Evolutionary conservation across 2,113 vertebrate species (phyloP), one percentile per base, ranked within the genome.

Genomic region (Tichodroma muraria): DNA sequence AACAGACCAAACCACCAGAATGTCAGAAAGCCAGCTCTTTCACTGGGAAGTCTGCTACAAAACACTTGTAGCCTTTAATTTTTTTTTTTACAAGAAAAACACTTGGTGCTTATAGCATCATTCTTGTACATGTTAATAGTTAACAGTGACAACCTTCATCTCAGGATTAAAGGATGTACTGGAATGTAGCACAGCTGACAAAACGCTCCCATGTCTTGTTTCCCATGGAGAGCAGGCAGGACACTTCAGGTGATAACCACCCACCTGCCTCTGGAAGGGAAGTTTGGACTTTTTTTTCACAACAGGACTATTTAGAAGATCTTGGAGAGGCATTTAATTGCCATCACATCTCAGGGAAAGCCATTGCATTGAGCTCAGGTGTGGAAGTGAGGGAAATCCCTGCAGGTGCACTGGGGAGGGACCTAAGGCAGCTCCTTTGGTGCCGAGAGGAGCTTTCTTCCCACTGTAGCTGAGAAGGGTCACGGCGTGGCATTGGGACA

Each of bases 401-500:
- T 37, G 31, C 5, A 9, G 12, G 15, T 57, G 40, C 44, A 47
- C 35, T 25, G 24, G 7, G 22, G 6, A 79, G 56, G 57, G 38
- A 31, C 20, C 38, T 49, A 45, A 31, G 15, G 66, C 35, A 89
- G 49, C 25, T 87, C 37, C 53, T 85, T 50, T 6, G 59, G 24
- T 30, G 30, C 19, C 0, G 0, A 73, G 27, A 66, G 9, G 61
- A 80, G 21, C 15, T 33, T 65, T 23, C 13, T 11, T 42, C 59
- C 31, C 33, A 59, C 47, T 37, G 19, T 1, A 69, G 27, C 47
- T 25, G 6, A 1, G 10, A 44, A 73, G 68, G 5, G 9, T 27
- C 30, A 37, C 13, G 23, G 33, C 8, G 19, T 1, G 6, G 9
- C 28, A 31, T 0, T 37, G 27, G 21, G 33, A 57, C 10, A 15